Evolutionary conservation across 1,140 invertebrate genomes (phyloP).

Genomic region (Halesus radiatus): DNA sequence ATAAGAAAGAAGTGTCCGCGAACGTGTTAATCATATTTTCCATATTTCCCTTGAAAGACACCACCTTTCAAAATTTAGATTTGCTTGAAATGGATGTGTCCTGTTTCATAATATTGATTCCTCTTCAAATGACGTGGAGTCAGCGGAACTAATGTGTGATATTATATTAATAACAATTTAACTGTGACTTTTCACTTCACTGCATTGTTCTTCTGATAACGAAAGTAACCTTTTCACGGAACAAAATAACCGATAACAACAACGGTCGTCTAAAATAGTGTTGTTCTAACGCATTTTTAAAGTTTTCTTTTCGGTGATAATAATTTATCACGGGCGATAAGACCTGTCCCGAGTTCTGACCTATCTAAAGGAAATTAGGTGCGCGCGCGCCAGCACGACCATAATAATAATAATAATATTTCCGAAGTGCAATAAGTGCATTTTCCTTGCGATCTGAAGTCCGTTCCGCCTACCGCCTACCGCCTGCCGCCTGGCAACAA

Average conservation of each 20-base stretch:
- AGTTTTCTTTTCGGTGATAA: background rate
- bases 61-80: no score
- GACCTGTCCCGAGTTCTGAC: conserved; percentile 1
- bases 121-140: no score
- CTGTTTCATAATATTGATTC: no score
- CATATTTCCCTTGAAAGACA: no score
- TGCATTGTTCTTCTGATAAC: background rate
- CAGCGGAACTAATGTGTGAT: no score
- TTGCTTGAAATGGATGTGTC: no score
- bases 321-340: conserved; percentile 18
- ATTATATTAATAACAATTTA: no score
- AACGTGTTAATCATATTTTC: no score
- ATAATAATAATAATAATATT: background rate
- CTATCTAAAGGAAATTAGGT: conserved; percentile 22
- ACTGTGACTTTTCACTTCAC: no score
- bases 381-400: conserved; percentile 4
- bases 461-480: background rate
- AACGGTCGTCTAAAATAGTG: background rate
- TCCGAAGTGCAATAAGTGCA: conserved; percentile 17
- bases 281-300: background rate
- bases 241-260: background rate
- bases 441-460: conserved; percentile 5
- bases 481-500: conserved; percentile 46
- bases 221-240: background rate
- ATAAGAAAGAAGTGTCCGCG: no score